These are phyloP conservation scores for Pomacea maculata DNA, from an alignment of 1,140 invertebrate species.

Conservation along the genomic window DNA sequence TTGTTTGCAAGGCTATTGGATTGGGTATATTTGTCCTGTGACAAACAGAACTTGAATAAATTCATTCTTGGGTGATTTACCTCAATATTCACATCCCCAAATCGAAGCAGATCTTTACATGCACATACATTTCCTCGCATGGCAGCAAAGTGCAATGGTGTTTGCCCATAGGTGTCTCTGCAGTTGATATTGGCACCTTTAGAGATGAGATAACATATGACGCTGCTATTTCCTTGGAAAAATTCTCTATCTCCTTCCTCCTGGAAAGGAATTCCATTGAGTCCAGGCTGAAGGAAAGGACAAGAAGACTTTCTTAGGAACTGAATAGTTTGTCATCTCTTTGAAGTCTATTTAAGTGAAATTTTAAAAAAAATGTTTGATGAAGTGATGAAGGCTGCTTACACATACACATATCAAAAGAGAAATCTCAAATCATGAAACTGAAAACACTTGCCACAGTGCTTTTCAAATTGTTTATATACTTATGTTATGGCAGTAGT, in stretches of 20 bases:
- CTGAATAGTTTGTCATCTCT: neutral
- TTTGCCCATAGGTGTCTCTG: constrained; percentile 65
- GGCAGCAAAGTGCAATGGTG: constrained; percentile 67
- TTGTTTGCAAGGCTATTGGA: too few relatives aligned
- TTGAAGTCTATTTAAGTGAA: neutral
- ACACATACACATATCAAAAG: too few relatives aligned
- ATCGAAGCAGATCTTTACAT: constrained; percentile 60
- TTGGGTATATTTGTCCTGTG: too few relatives aligned
- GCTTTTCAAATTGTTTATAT: neutral
- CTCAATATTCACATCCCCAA: constrained; percentile 41
- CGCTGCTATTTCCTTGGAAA: constrained; percentile 36
- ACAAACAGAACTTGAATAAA: too few relatives aligned
- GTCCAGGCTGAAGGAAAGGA: constrained; percentile 16
- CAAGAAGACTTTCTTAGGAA: neutral
- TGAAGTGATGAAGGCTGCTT: too few relatives aligned
- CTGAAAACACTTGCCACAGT: neutral
- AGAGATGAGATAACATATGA: constrained; percentile 62
- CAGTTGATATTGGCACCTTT: constrained; percentile 65
- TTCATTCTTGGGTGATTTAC: constrained; percentile 25
- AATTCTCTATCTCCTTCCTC: constrained; percentile 14
- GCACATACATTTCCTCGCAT: constrained; percentile 67
- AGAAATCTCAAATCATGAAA: neutral
- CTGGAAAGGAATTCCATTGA: constrained; percentile 15
- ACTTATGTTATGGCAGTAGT: neutral
- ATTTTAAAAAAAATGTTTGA: too few relatives aligned